These are phyloP conservation scores for Pomatorhinus ruficollis DNA, from an alignment of 2,113 vertebrate species.

Conservation along the genomic window DNA sequence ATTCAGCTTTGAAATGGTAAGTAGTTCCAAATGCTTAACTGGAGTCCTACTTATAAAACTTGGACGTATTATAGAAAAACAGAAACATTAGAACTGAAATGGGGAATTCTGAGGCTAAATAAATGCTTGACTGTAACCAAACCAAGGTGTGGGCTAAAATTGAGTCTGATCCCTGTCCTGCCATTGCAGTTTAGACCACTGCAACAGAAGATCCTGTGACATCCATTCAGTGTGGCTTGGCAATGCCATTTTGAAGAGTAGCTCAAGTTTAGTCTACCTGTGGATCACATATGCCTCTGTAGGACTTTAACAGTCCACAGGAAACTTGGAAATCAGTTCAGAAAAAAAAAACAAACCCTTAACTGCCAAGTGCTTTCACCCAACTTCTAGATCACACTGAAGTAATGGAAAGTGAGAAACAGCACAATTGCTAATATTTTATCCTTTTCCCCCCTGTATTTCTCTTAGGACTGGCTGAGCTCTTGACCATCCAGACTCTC, in stretches of 20 bases:
- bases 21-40: neutral
- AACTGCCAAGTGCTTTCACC: neutral
- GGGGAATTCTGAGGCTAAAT: neutral
- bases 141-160: neutral
- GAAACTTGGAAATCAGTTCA: neutral
- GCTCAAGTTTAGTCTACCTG: neutral
- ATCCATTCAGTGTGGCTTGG: neutral
- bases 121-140: neutral
- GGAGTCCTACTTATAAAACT: neutral
- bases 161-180: neutral
- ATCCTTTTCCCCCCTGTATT: neutral
- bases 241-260: neutral
- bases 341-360: neutral
- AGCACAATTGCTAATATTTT: neutral
- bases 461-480: neutral
- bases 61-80: neutral
- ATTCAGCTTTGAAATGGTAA: neutral
- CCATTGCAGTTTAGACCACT: neutral
- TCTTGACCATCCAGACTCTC: neutral
- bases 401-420: neutral
- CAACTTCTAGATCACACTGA: neutral
- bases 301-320: neutral
- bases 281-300: neutral
- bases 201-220: neutral
- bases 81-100: neutral